These are phyloP conservation scores for Calliphora vicina DNA, from an alignment of 1,140 invertebrate genomes.

Conservation along the genomic window DNA sequence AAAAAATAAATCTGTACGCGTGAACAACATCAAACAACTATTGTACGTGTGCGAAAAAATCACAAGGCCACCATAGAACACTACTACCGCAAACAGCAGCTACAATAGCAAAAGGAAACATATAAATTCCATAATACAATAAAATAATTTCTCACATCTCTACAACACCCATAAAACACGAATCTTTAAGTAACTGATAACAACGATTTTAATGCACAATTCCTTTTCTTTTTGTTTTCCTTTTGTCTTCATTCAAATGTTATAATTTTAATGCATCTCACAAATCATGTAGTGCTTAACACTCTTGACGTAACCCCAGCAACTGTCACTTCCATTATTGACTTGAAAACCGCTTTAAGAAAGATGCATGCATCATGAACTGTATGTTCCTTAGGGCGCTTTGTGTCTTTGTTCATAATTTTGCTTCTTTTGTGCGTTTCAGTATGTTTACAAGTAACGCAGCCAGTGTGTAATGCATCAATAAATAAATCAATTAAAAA, in stretches of 20 bases:
- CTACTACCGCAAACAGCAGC: too few species aligned
- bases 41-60: not conserved
- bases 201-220: not conserved
- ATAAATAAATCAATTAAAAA: constrained; percentile 34
- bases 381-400: not conserved
- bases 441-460: not conserved
- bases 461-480: constrained; percentile 21
- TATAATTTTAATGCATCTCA: not conserved
- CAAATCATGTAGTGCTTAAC: not conserved
- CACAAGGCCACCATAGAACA: too few species aligned
- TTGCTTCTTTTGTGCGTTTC: too few species aligned
- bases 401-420: not conserved
- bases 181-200: too few species aligned
- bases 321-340: constrained; percentile 1
- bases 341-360: too few species aligned
- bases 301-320: not conserved
- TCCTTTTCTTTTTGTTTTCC: not conserved
- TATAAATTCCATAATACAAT: not conserved
- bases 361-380: not conserved
- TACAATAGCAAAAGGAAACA: not conserved
- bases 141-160: not conserved
- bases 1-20: constrained; percentile 33
- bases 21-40: constrained; percentile 20
- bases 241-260: not conserved
- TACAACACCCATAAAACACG: too few species aligned